Conservation (phyloP, 2,888 invertebrate genomes). For the Beris morrisii region DNA sequence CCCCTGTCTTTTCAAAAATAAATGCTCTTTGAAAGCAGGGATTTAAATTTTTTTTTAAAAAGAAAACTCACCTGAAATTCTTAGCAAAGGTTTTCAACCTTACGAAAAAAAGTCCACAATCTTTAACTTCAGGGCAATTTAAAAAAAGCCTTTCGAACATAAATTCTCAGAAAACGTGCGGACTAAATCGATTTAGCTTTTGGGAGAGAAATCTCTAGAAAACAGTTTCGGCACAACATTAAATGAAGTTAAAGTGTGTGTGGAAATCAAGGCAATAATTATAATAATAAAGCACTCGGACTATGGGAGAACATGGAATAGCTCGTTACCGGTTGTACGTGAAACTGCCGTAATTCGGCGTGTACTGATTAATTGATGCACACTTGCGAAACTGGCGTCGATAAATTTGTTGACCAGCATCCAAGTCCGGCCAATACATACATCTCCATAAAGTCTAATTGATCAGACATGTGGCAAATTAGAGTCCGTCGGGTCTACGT, state of each 20-base stretch:
- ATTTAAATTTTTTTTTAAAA: too few relatives aligned
- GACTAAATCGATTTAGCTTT: too few relatives aligned
- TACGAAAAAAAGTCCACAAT: too few relatives aligned
- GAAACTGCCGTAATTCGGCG: constrained; percentile 13
- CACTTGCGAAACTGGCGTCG: constrained; percentile 28
- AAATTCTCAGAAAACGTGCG: too few relatives aligned
- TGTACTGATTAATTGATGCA: constrained; percentile 35
- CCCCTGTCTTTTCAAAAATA: too few relatives aligned
- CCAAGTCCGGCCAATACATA: constrained; percentile 3
- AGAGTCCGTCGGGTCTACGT: background rate
- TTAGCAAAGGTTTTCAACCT: too few relatives aligned
- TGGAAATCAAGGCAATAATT: constrained; percentile 9
- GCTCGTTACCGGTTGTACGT: background rate
- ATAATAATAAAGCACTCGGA: constrained; percentile 17
- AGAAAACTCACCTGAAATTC: too few relatives aligned
- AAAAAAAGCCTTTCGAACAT: too few relatives aligned
- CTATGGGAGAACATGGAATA: constrained; percentile 2
- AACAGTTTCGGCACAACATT: constrained; percentile 1
- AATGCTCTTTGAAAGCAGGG: too few relatives aligned
- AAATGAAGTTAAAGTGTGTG: constrained; percentile 1
- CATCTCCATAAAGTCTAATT: constrained; percentile 26
- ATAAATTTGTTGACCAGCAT: constrained; percentile 29
- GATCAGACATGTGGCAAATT: constrained; percentile 25
- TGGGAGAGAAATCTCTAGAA: too few relatives aligned
- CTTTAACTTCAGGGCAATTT: too few relatives aligned